phyloP scores from a whole-genome alignment of 2,888 invertebrate genomes.

The Xestia ashworthii region DNA sequence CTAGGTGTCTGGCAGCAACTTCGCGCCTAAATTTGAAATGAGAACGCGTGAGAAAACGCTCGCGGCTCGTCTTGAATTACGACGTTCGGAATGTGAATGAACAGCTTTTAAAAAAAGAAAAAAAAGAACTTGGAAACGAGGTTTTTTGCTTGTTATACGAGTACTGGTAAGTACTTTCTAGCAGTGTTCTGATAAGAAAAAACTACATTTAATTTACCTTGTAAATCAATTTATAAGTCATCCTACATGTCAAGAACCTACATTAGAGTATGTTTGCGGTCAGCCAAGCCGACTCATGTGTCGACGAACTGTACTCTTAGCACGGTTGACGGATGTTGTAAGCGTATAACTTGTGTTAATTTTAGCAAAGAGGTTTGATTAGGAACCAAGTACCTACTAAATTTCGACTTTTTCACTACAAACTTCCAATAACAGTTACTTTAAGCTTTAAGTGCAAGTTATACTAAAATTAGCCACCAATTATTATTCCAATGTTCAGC shows the following conservation, averaged over 20 bases:
- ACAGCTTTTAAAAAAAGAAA: slow-evolving; percentile 64
- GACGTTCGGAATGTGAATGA: slow-evolving; percentile 82
- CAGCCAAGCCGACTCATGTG: slow-evolving; percentile 41
- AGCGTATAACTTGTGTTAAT: slow-evolving; percentile 40
- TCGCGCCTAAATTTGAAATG: slow-evolving; percentile 86
- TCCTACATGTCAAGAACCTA: slow-evolving; percentile 45
- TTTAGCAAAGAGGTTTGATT: slow-evolving; percentile 41
- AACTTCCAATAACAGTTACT: not conserved
- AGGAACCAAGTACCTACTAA: slow-evolving; percentile 4
- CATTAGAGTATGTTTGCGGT: slow-evolving; percentile 49
- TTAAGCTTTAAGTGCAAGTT: not conserved
- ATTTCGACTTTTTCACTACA: not conserved
- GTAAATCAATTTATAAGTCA: slow-evolving; percentile 57
- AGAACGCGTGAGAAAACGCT: slow-evolving; percentile 86
- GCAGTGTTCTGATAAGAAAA: slow-evolving; percentile 62
- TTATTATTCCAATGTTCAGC: not conserved
- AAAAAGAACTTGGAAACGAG: slow-evolving; percentile 61
- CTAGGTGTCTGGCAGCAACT: slow-evolving; percentile 75
- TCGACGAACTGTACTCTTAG: slow-evolving; percentile 56
- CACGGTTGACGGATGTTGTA: slow-evolving; percentile 44
- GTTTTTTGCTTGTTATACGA: slow-evolving; percentile 74
- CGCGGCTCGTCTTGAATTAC: slow-evolving; percentile 81
- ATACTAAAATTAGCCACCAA: not conserved
- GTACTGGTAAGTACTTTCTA: slow-evolving; percentile 44
- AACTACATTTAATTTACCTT: slow-evolving; percentile 54